These are phyloP conservation scores for Lucilia sericata DNA, from an alignment of 1,140 invertebrate genomes.

Conservation along the genomic window DNA sequence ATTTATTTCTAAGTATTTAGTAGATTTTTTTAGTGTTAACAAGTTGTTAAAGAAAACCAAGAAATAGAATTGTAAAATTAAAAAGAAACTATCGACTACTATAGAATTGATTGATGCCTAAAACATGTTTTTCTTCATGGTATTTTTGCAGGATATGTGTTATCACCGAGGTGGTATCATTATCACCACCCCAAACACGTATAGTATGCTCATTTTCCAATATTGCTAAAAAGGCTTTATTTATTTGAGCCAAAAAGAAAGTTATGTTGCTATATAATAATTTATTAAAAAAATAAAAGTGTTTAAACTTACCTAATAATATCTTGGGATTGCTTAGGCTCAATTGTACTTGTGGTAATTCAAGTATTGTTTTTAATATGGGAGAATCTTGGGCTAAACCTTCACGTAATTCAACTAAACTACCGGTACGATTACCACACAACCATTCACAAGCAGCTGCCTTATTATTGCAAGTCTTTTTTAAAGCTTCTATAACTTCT, in stretches of 20 bases:
- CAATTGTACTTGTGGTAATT: conserved; percentile 66
- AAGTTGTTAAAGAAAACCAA: neutral
- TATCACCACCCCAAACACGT: conserved; percentile 66
- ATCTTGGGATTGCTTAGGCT: conserved; percentile 66
- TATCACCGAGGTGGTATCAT: conserved; percentile 65
- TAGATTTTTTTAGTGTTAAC: neutral
- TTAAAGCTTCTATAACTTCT: conserved; percentile 57
- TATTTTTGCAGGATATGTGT: conserved; percentile 68
- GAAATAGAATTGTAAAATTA: neutral
- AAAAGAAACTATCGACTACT: conserved; percentile 53
- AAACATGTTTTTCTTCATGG: conserved; percentile 67
- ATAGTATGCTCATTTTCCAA: conserved; percentile 66
- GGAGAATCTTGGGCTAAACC: conserved; percentile 64
- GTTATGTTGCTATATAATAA: neutral
- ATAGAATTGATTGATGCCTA: conserved; percentile 67
- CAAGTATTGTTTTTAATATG: conserved; percentile 63
- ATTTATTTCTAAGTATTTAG: neutral
- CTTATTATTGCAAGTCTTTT: conserved; percentile 64
- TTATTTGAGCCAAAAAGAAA: neutral
- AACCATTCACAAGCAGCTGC: conserved; percentile 66
- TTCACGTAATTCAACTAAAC: conserved; percentile 62
- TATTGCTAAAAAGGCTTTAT: conserved; percentile 62
- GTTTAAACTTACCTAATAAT: conserved; percentile 58
- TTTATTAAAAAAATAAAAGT: neutral
- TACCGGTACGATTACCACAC: conserved; percentile 62